Evolutionary conservation across 2,888 invertebrate species (phyloP).

Genomic region (Lapara coniferarum): DNA sequence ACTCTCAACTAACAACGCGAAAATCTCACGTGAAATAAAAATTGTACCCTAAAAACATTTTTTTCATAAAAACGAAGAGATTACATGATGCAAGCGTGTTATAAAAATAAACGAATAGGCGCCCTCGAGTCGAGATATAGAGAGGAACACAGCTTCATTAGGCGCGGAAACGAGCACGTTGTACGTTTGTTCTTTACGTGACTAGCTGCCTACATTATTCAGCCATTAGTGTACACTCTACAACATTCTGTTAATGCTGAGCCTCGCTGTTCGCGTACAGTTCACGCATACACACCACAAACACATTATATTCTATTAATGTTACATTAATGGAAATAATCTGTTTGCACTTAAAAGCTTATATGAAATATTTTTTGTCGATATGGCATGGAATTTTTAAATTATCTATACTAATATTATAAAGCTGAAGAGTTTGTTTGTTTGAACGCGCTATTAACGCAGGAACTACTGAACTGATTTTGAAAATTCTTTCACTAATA

Average conservation of each 20-base stretch:
- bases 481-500: too few species aligned
- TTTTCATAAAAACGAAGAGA: constrained; percentile 28
- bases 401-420: constrained; percentile 1
- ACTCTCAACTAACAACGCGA: neutral
- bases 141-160: constrained; percentile 53
- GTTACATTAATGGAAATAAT: constrained; percentile 23
- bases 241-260: constrained; percentile 48
- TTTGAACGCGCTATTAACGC: too few species aligned
- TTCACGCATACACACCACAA: constrained; percentile 27
- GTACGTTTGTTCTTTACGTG: constrained; percentile 62
- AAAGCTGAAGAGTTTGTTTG: too few species aligned
- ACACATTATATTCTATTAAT: constrained; percentile 22
- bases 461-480: too few species aligned
- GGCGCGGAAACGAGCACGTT: constrained; percentile 51
- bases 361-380: neutral
- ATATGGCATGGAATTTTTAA: neutral
- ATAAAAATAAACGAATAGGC: constrained; percentile 47
- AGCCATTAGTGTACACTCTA: constrained; percentile 54
- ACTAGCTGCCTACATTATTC: constrained; percentile 65
- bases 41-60: neutral
- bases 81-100: constrained; percentile 40
- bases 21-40: constrained; percentile 7
- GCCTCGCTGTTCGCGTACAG: constrained; percentile 44
- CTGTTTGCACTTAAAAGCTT: constrained; percentile 18
- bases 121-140: constrained; percentile 43